Base-by-base conservation (phyloP, 2,113 vertebrate genomes). In the Pelecanoides urinatrix region DNA sequence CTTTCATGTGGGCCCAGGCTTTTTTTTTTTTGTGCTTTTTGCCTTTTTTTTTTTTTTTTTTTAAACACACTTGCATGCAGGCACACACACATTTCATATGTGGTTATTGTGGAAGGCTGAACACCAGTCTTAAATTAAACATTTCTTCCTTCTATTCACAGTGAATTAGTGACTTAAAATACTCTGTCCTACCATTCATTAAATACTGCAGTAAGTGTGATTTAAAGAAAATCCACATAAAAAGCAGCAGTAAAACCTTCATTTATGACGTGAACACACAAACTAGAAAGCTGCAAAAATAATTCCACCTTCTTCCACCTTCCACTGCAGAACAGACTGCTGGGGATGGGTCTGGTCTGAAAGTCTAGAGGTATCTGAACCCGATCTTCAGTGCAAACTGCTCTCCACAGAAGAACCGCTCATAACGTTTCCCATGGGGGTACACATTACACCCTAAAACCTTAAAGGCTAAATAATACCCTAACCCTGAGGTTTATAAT, bases 391-490 rank as follows among this genome's bases (percentile, higher is more conserved):
- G 26, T 14, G 21, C 76, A 90, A 76, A 73, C 65, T 81, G 65
- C 42, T 63, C 81, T 68, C 58, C 36, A n/a, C 38, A 49, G 34
- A 84, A 79, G 40, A 84, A 88, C 32, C 0, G 4, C 62, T 84
- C 63, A 36, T 45, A 89, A 78, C 56, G 44, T 84, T 92, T 97
- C 90, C 87, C 85, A 44, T 53, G 79, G 47, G 59, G 49, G 45
- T 50, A 74, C 65, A 76, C 16, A 5, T 88, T 95, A 85, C 63
- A 79, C 87, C 74, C 85, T 83, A 91, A 92, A 94, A 83, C 82
- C 79, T 94, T 94, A 73, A 77, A 96, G 49, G 79, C 16, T 4
- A 90, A 89, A 93, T 75, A 94, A 83, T 63, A 89, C 36, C 65
- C 67, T 83, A 76, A 66, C 20, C 14, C 72, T n/a, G 52, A 91